A percentile compares a stretch with the other conserved stretches of the same genome.
phyloP scores from a whole-genome alignment of 2,888 invertebrate genomes.

The Pollenia angustigena region DNA sequence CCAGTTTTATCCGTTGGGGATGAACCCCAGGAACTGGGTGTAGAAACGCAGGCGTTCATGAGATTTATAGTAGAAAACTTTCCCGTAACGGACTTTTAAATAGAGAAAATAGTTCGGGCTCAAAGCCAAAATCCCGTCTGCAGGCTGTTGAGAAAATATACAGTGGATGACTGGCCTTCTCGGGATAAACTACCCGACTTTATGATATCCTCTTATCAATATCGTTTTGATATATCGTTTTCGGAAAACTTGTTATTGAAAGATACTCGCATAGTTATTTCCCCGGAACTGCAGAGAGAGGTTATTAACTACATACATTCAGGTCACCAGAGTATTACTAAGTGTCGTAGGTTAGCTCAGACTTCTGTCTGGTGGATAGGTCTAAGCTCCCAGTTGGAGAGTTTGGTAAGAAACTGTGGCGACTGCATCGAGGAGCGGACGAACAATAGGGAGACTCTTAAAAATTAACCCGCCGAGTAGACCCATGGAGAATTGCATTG shows the following conservation, averaged over 20 bases:
- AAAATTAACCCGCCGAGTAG: slow-evolving; percentile 28
- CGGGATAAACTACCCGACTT: slow-evolving; percentile 43
- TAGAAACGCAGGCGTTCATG: too few relatives aligned
- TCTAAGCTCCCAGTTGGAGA: slow-evolving; percentile 31
- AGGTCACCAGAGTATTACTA: slow-evolving; percentile 43
- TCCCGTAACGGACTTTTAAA: not conserved
- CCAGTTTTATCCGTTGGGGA: too few relatives aligned
- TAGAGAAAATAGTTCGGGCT: slow-evolving; percentile 23
- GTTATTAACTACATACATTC: slow-evolving; percentile 16
- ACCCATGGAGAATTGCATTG: slow-evolving; percentile 39
- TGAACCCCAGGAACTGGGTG: too few relatives aligned
- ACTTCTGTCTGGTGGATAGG: slow-evolving; percentile 46
- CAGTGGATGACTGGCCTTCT: slow-evolving; percentile 35
- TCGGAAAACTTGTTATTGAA: slow-evolving; percentile 37
- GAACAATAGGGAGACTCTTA: slow-evolving; percentile 10
- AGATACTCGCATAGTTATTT: slow-evolving; percentile 50
- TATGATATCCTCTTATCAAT: slow-evolving; percentile 48
- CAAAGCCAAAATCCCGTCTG: slow-evolving; percentile 24
- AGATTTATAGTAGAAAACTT: too few relatives aligned
- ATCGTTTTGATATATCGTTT: too few relatives aligned
- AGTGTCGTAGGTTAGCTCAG: slow-evolving; percentile 49
- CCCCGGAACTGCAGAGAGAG: slow-evolving; percentile 29
- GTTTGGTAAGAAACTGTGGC: slow-evolving; percentile 40
- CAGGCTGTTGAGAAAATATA: slow-evolving; percentile 7
- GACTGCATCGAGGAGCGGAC: slow-evolving; percentile 26